A percentile compares a stretch with the other conserved stretches of the same genome.
Evolutionary conservation across 53 echinoderm and acorn worm genomes (phyloP).

Genomic region (Arbacia lixula): DNA sequence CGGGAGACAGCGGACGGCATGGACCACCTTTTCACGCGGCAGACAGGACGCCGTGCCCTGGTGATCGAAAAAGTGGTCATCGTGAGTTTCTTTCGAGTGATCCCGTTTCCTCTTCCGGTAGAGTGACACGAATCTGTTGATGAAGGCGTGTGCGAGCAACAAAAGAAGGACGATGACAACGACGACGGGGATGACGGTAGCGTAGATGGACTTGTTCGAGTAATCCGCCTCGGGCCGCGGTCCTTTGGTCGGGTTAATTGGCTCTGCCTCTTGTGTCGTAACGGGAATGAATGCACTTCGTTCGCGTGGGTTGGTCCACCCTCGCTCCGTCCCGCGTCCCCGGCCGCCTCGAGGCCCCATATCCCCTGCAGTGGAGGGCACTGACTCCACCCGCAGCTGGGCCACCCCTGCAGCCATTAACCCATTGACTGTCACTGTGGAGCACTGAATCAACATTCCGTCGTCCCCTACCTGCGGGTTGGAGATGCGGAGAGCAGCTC

Average conservation of each 20-base stretch:
- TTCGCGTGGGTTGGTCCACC: constrained; percentile 12
- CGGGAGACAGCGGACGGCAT: constrained; percentile 20
- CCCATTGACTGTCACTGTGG: constrained; percentile 4
- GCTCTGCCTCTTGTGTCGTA: constrained; percentile 29
- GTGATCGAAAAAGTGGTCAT: constrained; percentile 21
- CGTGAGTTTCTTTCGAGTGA: not conserved
- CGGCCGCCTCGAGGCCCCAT: not conserved
- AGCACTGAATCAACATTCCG: constrained; percentile 43
- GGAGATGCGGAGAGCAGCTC: not conserved
- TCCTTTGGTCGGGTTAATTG: not conserved
- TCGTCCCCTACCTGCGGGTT: constrained; percentile 25
- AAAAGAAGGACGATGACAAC: constrained; percentile 9
- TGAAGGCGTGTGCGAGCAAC: not conserved
- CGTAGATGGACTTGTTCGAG: constrained; percentile 27
- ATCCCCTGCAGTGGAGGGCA: constrained; percentile 19
- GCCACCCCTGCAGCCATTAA: constrained; percentile 48
- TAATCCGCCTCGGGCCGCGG: constrained; percentile 3
- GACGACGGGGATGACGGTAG: constrained; percentile 26
- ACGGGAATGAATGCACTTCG: constrained; percentile 7
- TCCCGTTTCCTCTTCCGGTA: not conserved
- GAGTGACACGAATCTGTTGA: not conserved
- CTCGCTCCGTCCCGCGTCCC: constrained; percentile 3
- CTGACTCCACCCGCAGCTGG: constrained; percentile 1
- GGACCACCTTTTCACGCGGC: not conserved
- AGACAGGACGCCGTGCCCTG: not conserved